A percentile compares a stretch with the other conserved stretches of the same genome.
These are phyloP conservation scores for Carassius gibelio DNA, from an alignment of 2,113 vertebrate genomes.

Conservation along the genomic window DNA sequence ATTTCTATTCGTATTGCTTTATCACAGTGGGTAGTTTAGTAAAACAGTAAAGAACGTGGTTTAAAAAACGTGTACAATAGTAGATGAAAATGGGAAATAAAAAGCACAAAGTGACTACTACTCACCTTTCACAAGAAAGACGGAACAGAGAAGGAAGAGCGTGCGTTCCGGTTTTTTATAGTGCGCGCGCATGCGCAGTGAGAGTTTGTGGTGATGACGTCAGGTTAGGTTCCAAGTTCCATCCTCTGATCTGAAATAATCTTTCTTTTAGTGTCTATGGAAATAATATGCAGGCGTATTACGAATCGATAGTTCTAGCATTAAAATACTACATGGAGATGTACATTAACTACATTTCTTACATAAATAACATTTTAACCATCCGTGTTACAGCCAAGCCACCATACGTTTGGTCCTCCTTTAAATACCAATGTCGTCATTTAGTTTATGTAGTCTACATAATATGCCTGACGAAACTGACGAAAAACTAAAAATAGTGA, in stretches of 20 bases:
- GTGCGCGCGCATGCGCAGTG: not conserved
- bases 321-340: too few relatives aligned
- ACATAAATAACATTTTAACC: not conserved
- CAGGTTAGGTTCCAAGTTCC: not conserved
- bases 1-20: not conserved
- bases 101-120: not conserved
- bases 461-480: too few relatives aligned
- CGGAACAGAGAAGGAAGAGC: not conserved
- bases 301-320: too few relatives aligned
- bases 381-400: not conserved
- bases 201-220: not conserved
- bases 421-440: not conserved
- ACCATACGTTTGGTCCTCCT: not conserved
- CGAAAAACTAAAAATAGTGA: too few relatives aligned
- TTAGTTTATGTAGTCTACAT: too few relatives aligned
- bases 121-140: not conserved
- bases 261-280: too few relatives aligned
- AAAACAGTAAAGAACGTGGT: not conserved
- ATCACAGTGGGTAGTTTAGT: not conserved
- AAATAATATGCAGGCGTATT: too few relatives aligned
- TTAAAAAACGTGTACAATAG: not conserved
- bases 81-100: not conserved
- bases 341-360: too few relatives aligned
- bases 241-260: not conserved
- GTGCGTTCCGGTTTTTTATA: not conserved